Conservation (phyloP, 2,113 vertebrate genomes). For the Mesembrinibis cayennensis region DNA sequence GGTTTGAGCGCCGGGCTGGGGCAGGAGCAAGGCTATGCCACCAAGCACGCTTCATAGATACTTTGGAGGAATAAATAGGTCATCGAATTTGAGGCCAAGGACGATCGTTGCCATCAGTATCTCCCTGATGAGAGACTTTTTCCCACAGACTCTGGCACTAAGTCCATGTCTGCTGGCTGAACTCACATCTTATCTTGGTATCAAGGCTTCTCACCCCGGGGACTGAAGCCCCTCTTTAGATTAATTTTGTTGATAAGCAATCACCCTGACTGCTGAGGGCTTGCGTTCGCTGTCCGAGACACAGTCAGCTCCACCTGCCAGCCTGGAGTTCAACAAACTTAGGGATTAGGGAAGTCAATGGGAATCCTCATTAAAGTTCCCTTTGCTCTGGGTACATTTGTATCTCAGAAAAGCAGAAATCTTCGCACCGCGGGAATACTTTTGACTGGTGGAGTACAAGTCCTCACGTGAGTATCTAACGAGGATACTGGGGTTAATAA, state of each 20-base stretch:
- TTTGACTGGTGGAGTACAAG: background rate
- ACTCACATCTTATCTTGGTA: background rate
- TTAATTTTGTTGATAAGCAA: background rate
- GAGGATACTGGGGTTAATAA: background rate
- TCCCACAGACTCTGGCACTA: background rate
- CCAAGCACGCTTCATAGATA: background rate
- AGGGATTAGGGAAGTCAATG: no score
- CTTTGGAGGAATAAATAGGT: background rate
- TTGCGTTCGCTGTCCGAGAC: fast-evolving
- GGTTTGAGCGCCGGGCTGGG: background rate
- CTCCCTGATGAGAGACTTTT: background rate
- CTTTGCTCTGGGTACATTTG: background rate
- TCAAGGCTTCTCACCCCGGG: background rate
- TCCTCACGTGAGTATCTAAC: background rate
- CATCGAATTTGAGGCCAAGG: background rate
- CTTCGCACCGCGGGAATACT: background rate
- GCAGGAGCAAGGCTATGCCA: background rate
- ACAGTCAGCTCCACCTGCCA: background rate
- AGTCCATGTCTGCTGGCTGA: background rate
- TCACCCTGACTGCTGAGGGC: background rate
- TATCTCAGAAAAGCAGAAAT: background rate
- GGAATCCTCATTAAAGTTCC: background rate
- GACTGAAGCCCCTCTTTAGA: background rate
- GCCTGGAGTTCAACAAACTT: background rate
- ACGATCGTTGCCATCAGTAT: background rate